Evolutionary conservation across 1,140 invertebrate species (phyloP).

Genomic region (Eumaeus atala): DNA sequence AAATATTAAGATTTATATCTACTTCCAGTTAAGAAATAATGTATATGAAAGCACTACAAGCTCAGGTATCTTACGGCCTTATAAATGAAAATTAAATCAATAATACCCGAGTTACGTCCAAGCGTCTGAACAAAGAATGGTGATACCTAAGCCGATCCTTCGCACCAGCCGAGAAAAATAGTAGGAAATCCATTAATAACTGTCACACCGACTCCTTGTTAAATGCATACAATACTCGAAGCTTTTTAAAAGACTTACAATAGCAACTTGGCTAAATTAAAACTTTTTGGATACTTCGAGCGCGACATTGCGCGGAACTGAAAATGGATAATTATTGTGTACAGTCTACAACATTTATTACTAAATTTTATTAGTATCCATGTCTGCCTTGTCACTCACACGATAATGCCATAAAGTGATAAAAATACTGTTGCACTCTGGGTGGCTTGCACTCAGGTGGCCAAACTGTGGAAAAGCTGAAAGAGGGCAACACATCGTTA

Average conservation of each 20-base stretch:
- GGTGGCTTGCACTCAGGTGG: too few species aligned
- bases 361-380: too few species aligned
- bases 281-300: conserved; percentile 68
- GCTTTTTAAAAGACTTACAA: conserved; percentile 70
- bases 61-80: neutral
- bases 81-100: conserved; percentile 21
- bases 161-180: conserved; percentile 62
- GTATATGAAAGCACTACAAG: too few species aligned
- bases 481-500: too few species aligned
- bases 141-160: conserved; percentile 64
- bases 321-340: conserved; percentile 64
- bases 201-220: conserved; percentile 65
- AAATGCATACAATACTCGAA: conserved; percentile 73
- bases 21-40: too few species aligned
- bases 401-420: too few species aligned
- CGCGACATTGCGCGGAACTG: conserved; percentile 69
- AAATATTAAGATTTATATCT: too few species aligned
- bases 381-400: too few species aligned
- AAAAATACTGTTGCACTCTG: too few species aligned
- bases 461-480: too few species aligned
- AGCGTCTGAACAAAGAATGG: conserved; percentile 51
- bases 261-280: conserved; percentile 72
- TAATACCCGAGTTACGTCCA: conserved; percentile 18
- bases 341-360: conserved; percentile 8
- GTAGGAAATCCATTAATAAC: conserved; percentile 70